phyloP scores from a whole-genome alignment of 64 coral and sea anemone species.

The Anthopleura sola region DNA sequence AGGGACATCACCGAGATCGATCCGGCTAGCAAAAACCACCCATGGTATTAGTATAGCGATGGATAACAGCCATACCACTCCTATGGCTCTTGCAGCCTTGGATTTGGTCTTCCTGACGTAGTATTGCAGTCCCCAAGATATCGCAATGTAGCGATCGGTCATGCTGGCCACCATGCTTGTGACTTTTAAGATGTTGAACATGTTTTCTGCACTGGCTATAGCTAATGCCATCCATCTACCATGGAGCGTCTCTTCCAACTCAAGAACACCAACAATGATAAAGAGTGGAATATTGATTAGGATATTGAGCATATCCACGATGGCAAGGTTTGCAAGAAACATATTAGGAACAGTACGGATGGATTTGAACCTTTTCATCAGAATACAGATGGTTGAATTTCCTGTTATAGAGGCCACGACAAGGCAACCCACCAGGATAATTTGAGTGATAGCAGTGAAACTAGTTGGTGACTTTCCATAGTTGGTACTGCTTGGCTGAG shows the following conservation, averaged over 20 bases:
- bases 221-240: neutral
- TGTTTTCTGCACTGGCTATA: neutral
- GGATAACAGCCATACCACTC: neutral
- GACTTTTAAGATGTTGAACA: neutral
- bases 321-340: neutral
- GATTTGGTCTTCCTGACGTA: slow-evolving; percentile 13
- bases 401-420: neutral
- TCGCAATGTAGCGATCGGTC: neutral
- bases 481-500: neutral
- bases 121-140: slow-evolving; percentile 18
- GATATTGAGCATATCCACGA: slow-evolving; percentile 7
- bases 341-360: slow-evolving; percentile 35
- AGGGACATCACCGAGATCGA: slow-evolving; percentile 8
- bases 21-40: neutral
- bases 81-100: slow-evolving; percentile 3
- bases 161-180: neutral
- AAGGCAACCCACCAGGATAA: neutral
- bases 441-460: neutral
- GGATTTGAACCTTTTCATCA: slow-evolving; percentile 21
- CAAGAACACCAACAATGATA: neutral
- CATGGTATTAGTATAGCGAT: neutral
- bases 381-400: neutral
- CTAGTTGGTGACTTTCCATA: neutral
- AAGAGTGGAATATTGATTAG: slow-evolving; percentile 1
- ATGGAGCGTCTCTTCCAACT: neutral